A percentile compares a stretch with the other conserved stretches of the same genome.
phyloP scores from a whole-genome alignment of 2,113 vertebrate genomes.

The Collichthys lucidus region DNA sequence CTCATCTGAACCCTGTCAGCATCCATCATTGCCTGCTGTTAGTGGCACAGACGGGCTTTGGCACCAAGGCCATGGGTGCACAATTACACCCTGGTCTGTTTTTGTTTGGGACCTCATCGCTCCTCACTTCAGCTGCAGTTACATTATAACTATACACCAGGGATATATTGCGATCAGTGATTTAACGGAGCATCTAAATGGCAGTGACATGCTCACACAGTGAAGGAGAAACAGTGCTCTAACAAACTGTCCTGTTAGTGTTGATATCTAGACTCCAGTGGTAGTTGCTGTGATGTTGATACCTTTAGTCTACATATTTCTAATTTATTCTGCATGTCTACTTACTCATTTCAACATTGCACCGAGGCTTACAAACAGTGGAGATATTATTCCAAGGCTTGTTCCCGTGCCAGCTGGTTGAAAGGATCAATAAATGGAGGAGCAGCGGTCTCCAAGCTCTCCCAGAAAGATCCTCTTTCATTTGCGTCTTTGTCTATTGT shows the following conservation, averaged over 20 bases:
- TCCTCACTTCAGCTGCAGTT: slow-evolving; percentile 42
- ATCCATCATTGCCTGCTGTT: slow-evolving; percentile 53
- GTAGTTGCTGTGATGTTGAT: background rate
- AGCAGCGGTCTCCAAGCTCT: slow-evolving; percentile 4
- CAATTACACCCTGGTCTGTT: slow-evolving; percentile 43
- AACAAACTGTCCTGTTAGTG: slow-evolving; percentile 5
- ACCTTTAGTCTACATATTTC: background rate
- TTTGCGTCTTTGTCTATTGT: slow-evolving; percentile 32
- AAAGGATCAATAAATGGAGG: slow-evolving; percentile 27
- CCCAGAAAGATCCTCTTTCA: slow-evolving; percentile 26
- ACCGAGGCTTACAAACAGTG: background rate
- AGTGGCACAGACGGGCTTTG: slow-evolving; percentile 27
- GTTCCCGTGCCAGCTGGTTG: slow-evolving; percentile 19
- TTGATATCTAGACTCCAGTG: background rate
- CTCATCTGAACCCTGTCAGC: slow-evolving; percentile 68
- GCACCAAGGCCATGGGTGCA: slow-evolving; percentile 45
- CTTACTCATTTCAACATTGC: background rate
- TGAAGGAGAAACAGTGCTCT: background rate
- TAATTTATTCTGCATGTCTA: no score
- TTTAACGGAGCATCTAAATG: slow-evolving; percentile 33
- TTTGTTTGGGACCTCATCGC: slow-evolving; percentile 43
- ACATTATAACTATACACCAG: slow-evolving; percentile 22
- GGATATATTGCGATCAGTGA: slow-evolving; percentile 38
- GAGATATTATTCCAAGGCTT: background rate
- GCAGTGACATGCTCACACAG: background rate